Conservation (phyloP, 2,113 vertebrate species). For the Pachypanchax playfairii region DNA sequence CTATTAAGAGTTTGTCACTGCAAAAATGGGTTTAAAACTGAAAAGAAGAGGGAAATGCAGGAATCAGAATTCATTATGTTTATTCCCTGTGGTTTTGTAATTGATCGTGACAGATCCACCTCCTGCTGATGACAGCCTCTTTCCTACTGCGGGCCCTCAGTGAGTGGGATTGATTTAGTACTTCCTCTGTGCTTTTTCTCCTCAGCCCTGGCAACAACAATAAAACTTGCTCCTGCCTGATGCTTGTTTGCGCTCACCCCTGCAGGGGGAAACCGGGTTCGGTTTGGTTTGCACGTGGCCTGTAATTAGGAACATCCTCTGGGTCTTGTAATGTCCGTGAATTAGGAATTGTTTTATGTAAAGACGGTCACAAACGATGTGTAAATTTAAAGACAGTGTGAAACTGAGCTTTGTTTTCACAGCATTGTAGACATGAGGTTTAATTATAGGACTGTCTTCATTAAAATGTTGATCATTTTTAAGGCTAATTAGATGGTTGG, state of each 20-base stretch:
- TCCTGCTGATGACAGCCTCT: slow-evolving; percentile 70
- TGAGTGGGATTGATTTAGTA: slow-evolving; percentile 75
- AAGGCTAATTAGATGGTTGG: slow-evolving; percentile 51
- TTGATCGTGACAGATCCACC: slow-evolving; percentile 75
- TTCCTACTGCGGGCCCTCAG: slow-evolving; percentile 61
- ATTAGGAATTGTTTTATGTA: slow-evolving; percentile 46
- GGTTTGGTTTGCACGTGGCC: slow-evolving; percentile 60
- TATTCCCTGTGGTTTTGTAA: slow-evolving; percentile 66
- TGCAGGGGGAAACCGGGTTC: slow-evolving; percentile 55
- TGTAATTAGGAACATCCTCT: slow-evolving; percentile 72
- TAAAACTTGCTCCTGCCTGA: slow-evolving; percentile 63
- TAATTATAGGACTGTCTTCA: slow-evolving; percentile 54
- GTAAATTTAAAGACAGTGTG: slow-evolving; percentile 26
- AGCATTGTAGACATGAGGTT: slow-evolving; percentile 23
- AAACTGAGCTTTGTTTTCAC: slow-evolving; percentile 39
- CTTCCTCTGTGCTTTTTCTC: slow-evolving; percentile 64
- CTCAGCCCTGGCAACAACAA: slow-evolving; percentile 62
- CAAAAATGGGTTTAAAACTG: not conserved
- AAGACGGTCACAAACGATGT: slow-evolving; percentile 30
- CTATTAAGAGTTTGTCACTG: too few relatives aligned
- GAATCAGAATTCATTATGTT: slow-evolving; percentile 59
- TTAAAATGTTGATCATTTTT: slow-evolving; percentile 41
- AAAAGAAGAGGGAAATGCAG: slow-evolving; percentile 38
- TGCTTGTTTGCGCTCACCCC: slow-evolving; percentile 51
- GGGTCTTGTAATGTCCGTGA: slow-evolving; percentile 61